A percentile compares a stretch with the other conserved stretches of the same genome.
phyloP scores from a whole-genome alignment of 2,113 vertebrate genomes.

The Plecotus auritus region DNA sequence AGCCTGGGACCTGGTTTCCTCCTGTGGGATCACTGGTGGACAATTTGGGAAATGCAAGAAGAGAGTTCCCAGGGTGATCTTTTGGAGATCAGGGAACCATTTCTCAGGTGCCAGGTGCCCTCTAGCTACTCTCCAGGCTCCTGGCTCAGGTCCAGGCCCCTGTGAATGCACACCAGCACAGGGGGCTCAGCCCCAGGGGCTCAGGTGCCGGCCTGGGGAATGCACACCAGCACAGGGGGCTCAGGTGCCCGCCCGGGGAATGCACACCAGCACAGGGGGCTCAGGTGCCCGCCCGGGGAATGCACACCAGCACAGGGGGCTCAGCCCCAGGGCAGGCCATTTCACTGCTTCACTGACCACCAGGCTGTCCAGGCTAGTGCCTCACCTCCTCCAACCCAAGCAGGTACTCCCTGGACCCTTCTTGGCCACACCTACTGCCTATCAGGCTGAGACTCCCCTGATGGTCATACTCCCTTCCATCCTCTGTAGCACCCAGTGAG shows the following conservation, averaged over 20 bases:
- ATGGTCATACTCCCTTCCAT: neutral
- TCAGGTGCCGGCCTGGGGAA: neutral
- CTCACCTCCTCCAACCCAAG: neutral
- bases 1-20: neutral
- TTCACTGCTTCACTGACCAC: neutral
- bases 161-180: neutral
- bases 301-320: neutral
- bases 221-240: no score
- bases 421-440: neutral
- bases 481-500: neutral
- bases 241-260: no score
- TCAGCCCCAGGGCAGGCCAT: neutral
- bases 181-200: neutral
- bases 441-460: neutral
- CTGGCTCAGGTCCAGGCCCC: neutral
- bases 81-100: neutral
- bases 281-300: accelerated
- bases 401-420: neutral
- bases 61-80: neutral
- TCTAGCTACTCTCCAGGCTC: neutral
- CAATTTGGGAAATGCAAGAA: neutral
- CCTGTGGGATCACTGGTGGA: neutral
- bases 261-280: no score
- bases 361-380: neutral
- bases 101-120: neutral